Evolutionary conservation across 2,113 vertebrate genomes (phyloP), one percentile per base, ranked within the genome.

Genomic region (Bolborhynchus lineola): DNA sequence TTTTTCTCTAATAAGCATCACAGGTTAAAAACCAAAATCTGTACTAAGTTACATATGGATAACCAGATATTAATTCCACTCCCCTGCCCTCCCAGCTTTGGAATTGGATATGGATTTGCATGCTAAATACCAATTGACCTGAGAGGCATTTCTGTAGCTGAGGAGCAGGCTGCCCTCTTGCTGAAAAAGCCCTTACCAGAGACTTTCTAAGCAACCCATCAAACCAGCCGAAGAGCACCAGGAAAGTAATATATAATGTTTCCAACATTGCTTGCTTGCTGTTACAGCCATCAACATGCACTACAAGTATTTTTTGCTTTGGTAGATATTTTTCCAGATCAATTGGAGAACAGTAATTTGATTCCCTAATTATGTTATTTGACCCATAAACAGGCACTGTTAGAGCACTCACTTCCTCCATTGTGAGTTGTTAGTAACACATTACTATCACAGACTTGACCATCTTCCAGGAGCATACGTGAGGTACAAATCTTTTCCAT

Each of bases 371-470:
- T 14, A 25, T 44, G 71, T 93, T 96, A 96, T 70, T 10, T 71
- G 77, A 94, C 78, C 83, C 72, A 67, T 77, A 87, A 97, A 96
- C 86, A 96, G 92, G 88, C 88, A 95, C 0, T 68, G 97, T 98
- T 98, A 98, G 98, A 97, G 97, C 98, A 99, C 99, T 99, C 99
- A 99, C 99, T 99, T 99, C 99, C 99, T 99, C 98, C 99, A 98
- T 95, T 98, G 92, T 98, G 98, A 98, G 98, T 98, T 98, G 99
- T 99, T 99, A 99, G 99, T 99, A 99, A 99, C 96, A 98, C 98
- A 98, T 98, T 98, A 99, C 98, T 99, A 98, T 99, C 99, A 99
- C 98, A 98, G 96, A 98, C 98, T 98, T 98, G 98, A 97, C 97
- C 97, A 96, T 99, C 99, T 97, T 99, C 99, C 93, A 97, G 97